A percentile compares a stretch with the other conserved stretches of the same genome.
These are phyloP conservation scores for Paralvinella palmiformis DNA, from an alignment of 1,140 invertebrate species.

Conservation along the genomic window DNA sequence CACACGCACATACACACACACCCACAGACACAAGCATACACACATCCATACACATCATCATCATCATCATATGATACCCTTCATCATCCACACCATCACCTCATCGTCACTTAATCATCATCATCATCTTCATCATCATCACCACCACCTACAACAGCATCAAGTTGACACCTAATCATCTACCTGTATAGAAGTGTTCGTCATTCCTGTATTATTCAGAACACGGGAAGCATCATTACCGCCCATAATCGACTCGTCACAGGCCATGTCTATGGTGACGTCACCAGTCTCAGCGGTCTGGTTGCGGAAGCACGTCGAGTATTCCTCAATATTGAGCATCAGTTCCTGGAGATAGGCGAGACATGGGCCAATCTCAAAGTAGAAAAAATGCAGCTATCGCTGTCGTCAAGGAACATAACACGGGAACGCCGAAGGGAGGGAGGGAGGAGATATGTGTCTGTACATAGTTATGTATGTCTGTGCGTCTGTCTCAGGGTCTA, in stretches of 20 bases:
- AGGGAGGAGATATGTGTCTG: no score
- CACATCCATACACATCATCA: no score
- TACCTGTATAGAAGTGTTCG: conserved; percentile 14
- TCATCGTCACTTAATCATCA: no score
- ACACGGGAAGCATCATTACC: conserved; percentile 1
- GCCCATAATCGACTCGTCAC: background rate
- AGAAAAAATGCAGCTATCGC: conserved; percentile 14
- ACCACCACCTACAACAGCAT: no score
- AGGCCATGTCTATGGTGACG: conserved; percentile 4
- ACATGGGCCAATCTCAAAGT: conserved; percentile 17
- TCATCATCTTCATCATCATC: no score
- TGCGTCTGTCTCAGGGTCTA: no score
- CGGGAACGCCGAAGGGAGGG: background rate
- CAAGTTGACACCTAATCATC: no score
- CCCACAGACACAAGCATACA: no score
- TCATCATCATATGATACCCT: no score
- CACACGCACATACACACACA: no score
- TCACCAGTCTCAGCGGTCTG: background rate
- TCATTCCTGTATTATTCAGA: background rate
- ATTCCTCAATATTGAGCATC: conserved; percentile 11
- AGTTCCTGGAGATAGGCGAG: conserved; percentile 12
- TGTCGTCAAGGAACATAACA: conserved; percentile 3
- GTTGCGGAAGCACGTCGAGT: background rate
- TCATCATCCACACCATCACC: no score
- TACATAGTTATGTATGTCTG: no score